phyloP scores from a whole-genome alignment of 2,113 vertebrate species.

The Daphoenositta chrysoptera region DNA sequence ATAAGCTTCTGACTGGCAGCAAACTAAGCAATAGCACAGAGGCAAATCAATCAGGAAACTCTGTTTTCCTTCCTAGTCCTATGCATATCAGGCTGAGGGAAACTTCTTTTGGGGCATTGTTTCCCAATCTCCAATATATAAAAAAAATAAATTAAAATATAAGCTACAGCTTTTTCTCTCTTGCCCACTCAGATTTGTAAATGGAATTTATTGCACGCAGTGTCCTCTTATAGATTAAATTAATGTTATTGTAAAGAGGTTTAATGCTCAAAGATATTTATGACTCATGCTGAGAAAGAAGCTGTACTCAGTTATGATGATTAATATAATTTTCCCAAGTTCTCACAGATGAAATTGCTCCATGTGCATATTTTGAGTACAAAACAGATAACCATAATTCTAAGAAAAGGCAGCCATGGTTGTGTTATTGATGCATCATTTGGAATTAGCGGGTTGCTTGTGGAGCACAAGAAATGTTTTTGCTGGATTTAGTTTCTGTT shows the following conservation, averaged over 20 bases:
- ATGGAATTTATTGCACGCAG: constrained; percentile 68
- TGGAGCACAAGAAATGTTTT: neutral
- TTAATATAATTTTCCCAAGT: constrained; percentile 68
- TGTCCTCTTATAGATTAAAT: constrained; percentile 76
- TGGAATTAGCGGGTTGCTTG: constrained; percentile 46
- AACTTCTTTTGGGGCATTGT: constrained; percentile 7
- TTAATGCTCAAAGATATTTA: constrained; percentile 75
- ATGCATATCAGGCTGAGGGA: neutral
- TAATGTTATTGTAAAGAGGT: constrained; percentile 77
- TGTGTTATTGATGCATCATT: constrained; percentile 38
- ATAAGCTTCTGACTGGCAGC: constrained; percentile 48
- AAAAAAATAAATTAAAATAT: neutral
- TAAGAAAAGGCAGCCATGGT: constrained; percentile 37
- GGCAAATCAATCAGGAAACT: constrained; percentile 45
- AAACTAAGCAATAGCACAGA: constrained; percentile 22
- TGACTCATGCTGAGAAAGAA: constrained; percentile 70
- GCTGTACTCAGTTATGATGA: constrained; percentile 71
- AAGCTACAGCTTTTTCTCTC: constrained; percentile 38
- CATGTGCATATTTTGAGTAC: constrained; percentile 67
- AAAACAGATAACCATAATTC: constrained; percentile 67
- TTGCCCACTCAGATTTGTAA: constrained; percentile 72
- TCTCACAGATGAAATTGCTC: constrained; percentile 68
- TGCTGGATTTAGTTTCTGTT: constrained; percentile 13
- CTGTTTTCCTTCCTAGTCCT: constrained; percentile 7
- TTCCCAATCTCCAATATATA: neutral